These are phyloP conservation scores for Triops longicaudatus DNA, from an alignment of 1,140 invertebrate species.

Conservation along the genomic window DNA sequence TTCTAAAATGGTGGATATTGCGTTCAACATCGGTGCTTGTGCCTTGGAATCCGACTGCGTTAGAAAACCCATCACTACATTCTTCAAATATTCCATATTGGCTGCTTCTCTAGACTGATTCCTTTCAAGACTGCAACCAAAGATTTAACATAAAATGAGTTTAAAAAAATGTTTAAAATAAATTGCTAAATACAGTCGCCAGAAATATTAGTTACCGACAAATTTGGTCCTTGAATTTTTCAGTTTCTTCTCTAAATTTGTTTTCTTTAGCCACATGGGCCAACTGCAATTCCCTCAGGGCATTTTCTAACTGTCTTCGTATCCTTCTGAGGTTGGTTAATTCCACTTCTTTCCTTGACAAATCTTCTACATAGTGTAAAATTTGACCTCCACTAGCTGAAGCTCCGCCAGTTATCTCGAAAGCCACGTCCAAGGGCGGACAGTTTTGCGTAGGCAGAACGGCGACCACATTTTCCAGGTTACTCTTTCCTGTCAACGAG, in stretches of 20 bases:
- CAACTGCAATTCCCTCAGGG: slow-evolving; percentile 54
- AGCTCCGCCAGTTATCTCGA: slow-evolving; percentile 29
- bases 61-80: slow-evolving; percentile 75
- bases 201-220: too few species aligned
- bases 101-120: slow-evolving; percentile 71
- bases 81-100: slow-evolving; percentile 82
- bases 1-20: slow-evolving; percentile 72
- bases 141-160: too few species aligned
- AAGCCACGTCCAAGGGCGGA: slow-evolving; percentile 27
- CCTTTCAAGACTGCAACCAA: slow-evolving; percentile 53
- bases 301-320: slow-evolving; percentile 59
- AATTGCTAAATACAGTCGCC: too few species aligned
- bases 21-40: slow-evolving; percentile 75
- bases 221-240: slow-evolving; percentile 45
- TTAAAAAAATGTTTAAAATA: too few species aligned
- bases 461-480: slow-evolving; percentile 12
- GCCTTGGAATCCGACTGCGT: slow-evolving; percentile 57
- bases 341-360: slow-evolving; percentile 70
- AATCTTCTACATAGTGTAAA: slow-evolving; percentile 73
- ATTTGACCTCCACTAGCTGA: slow-evolving; percentile 48
- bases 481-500: slow-evolving; percentile 32
- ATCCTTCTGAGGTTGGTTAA: slow-evolving; percentile 60
- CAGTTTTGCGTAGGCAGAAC: not conserved
- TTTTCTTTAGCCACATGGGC: slow-evolving; percentile 48
- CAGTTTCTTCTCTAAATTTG: slow-evolving; percentile 48